Conservation (phyloP, 2,888 invertebrate genomes). For the Trichogramma evanescens region DNA sequence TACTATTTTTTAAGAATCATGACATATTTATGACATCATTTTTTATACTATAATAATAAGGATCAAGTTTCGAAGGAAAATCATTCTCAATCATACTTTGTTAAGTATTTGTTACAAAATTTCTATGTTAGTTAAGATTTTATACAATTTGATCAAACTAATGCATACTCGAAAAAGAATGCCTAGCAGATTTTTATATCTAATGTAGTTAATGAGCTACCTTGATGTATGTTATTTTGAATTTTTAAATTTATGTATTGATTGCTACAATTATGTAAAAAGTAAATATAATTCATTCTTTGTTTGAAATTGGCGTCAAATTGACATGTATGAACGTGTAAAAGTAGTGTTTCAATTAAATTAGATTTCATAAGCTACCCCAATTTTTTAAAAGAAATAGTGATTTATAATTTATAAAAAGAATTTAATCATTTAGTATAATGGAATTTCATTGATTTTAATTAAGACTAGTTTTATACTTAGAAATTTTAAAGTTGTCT, state of each 20-base stretch:
- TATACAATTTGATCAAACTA: constrained; percentile 3
- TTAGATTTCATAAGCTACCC: no score
- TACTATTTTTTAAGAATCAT: constrained; percentile 17
- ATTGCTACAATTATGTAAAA: not conserved
- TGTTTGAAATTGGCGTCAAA: no score
- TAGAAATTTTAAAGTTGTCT: no score
- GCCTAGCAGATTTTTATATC: constrained; percentile 9
- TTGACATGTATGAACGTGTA: no score
- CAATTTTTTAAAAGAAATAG: no score
- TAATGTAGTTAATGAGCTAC: constrained; percentile 6
- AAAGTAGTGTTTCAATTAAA: no score
- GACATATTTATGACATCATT: constrained; percentile 4
- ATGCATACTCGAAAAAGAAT: not conserved
- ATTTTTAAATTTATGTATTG: not conserved
- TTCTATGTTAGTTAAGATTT: constrained; percentile 8
- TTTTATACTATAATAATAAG: constrained; percentile 10
- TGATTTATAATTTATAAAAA: no score
- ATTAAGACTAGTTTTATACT: no score
- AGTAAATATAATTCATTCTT: no score
- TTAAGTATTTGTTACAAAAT: constrained; percentile 8
- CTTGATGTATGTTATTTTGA: constrained; percentile 3
- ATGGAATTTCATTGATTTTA: no score
- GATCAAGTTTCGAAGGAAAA: not conserved
- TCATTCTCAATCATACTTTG: not conserved
- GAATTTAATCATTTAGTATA: no score